Evolutionary conservation across 2,113 vertebrate species (phyloP).

Genomic region (Siphamia tubifer): DNA sequence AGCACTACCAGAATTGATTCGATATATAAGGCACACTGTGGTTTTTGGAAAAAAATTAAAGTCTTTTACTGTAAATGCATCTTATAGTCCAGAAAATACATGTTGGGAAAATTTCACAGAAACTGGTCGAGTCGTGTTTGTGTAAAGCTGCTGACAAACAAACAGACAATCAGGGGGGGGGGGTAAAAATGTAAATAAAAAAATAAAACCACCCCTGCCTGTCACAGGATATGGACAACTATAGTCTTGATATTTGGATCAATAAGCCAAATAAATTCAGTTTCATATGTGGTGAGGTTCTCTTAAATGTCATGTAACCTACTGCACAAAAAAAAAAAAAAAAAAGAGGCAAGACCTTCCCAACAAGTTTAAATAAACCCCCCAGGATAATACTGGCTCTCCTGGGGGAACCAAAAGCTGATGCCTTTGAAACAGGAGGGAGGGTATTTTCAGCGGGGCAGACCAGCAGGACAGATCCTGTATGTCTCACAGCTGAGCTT

Average conservation of each 20-base stretch:
- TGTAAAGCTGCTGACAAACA: too few species aligned
- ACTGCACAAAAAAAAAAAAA: constrained; percentile 70
- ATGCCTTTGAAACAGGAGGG: constrained; percentile 79
- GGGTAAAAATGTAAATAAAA: too few species aligned
- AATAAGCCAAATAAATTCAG: constrained; percentile 46
- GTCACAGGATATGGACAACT: constrained; percentile 28
- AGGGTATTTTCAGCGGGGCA: constrained; percentile 71
- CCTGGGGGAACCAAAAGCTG: constrained; percentile 74
- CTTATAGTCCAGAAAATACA: too few species aligned
- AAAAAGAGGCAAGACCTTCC: constrained; percentile 75
- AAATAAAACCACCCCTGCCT: too few species aligned
- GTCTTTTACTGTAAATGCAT: too few species aligned
- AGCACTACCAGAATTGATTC: too few species aligned
- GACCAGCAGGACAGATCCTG: constrained; percentile 75
- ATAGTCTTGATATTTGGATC: constrained; percentile 16
- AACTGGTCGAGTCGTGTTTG: too few species aligned
- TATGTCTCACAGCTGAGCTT: constrained; percentile 78
- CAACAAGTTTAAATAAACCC: constrained; percentile 81
- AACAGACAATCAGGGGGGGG: too few species aligned
- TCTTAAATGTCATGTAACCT: constrained; percentile 69
- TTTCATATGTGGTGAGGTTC: constrained; percentile 49
- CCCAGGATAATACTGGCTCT: constrained; percentile 76
- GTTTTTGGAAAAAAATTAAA: too few species aligned
- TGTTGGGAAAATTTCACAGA: too few species aligned
- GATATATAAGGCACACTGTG: too few species aligned